phyloP scores from a whole-genome alignment of 2,797 vertebrate species.

The Enteromius afrohamiltoni region DNA sequence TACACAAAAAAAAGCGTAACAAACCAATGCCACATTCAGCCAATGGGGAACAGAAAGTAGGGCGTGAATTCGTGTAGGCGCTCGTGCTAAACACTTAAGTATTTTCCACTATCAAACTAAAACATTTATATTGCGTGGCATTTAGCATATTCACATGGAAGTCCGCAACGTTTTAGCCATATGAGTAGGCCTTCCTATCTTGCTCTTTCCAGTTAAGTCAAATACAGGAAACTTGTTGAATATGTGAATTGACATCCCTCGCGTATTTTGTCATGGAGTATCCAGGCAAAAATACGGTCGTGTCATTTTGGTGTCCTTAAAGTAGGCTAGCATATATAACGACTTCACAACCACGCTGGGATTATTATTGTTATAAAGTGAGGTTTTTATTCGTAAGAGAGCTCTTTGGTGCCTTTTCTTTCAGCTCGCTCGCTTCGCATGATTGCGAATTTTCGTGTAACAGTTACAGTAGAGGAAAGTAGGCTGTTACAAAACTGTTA shows the following conservation, averaged over 20 bases:
- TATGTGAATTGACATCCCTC: not conserved
- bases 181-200: not conserved
- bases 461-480: conserved; percentile 4
- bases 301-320: not conserved
- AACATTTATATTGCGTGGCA: not conserved
- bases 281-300: not conserved
- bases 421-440: not conserved
- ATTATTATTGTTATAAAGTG: not conserved
- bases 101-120: not conserved
- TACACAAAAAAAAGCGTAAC: not conserved
- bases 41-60: conserved; percentile 44
- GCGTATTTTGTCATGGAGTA: conserved; percentile 1
- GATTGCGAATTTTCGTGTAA: not conserved
- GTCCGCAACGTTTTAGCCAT: not conserved
- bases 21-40: not conserved
- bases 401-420: not conserved
- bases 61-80: conserved; percentile 14
- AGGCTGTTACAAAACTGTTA: conserved; percentile 13
- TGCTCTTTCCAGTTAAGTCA: not conserved
- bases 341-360: not conserved
- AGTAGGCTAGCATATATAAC: not conserved
- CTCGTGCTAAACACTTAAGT: not conserved
- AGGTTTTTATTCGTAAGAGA: not conserved
- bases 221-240: conserved; percentile 9
- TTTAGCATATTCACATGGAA: not conserved